Base-by-base conservation (phyloP, 2,113 vertebrate species). In the Anseranas semipalmata region DNA sequence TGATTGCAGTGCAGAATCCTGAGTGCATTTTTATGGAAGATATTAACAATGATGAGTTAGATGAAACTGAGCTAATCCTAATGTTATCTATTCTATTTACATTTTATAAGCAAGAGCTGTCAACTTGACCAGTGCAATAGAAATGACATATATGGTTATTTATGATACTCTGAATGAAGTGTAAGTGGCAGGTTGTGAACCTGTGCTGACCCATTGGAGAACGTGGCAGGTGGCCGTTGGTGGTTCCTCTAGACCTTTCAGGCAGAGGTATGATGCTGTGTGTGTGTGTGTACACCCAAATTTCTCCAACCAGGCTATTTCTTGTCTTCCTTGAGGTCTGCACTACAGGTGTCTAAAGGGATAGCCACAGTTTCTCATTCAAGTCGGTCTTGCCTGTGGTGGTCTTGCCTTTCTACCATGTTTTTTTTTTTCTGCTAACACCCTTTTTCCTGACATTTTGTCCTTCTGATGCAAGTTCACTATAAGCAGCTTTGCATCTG, bases 11-110 rank as follows among this genome's bases (percentile, higher is more conserved):
- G 59, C 90, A 96, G 88, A 92, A 75, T 92, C 35, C 87, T 89
- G 85, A 95, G 56, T 92, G 67, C 72, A 66, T 93, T 89, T 96
- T 97, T 89, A 95, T 79, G 93, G 83, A 75, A 92, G 82, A 93
- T 83, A 97, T 96, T 91, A 90, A 74, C 48, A 65, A 18, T 67
- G 73, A 53, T 74, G 66, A 92, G 60, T 82, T 84, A 91, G 93
- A 91, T 46, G 55, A 91, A 91, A 95, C 65, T 43, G 87, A 89
- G 66, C 72, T 92, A 93, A 95, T 90, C 52, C 68, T 59, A 7
- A 94, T 72, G 17, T 91, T 83, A 78, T 76, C 71, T 75, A 10
- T 66, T 66, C 28, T 75, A 16, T 83, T 87, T 78, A 41, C 89
- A 53, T 83, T 87, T 86, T 67, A 39, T 89, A 95, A 91, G 62